Base-by-base conservation (phyloP, 2,113 vertebrate species). In the Myotis lucifugus region DNA sequence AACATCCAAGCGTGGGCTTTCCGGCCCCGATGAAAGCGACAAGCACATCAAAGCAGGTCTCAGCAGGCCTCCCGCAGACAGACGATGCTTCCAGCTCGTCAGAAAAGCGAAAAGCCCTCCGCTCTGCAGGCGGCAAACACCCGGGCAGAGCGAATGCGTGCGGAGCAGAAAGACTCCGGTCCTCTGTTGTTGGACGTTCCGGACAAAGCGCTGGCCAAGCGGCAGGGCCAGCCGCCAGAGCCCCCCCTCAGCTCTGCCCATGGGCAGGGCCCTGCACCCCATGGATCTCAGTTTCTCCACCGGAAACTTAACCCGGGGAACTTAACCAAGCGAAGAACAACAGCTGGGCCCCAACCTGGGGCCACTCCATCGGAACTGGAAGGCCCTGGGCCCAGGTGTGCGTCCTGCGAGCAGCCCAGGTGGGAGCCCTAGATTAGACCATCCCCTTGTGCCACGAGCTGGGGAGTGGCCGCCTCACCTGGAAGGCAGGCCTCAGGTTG, bases 11-110 rank as follows among this genome's bases (percentile, higher is more conserved):
- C 85, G 83, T 2, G 48, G 5, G 93, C 54, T 97, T 86, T 96
- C 97, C 70, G 95, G 96, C 97, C 66, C 81, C 88, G 97, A 98
- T 82, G 85, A 97, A 96, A 97, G 97, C 69, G 84, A 90, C 95
- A 56, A 18, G 59, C 50, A 90, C 90, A 96, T 90, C 76, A 73
- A 87, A 83, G 90, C 93, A 91, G 37, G 74, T 14, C 88, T 84
- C 61, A 6, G 40, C 52, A 69, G 59, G 86, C 95, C 88, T 82
- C 94, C 79, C 52, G 64, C 64, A 79, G 88, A 93, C 74, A 42
- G 90, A 70, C 14, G 64, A 5, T 12, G 70, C 48, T 93, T 96
- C 91, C 91, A 32, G 79, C 78, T 52, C 82, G 42, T 25, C 82
- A 83, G 78, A 85, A 91, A 95, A 78, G 88, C 83, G 9, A 0